These are phyloP conservation scores for Malacoctenus gilli DNA, from an alignment of 2,797 vertebrate genomes.

Conservation along the genomic window DNA sequence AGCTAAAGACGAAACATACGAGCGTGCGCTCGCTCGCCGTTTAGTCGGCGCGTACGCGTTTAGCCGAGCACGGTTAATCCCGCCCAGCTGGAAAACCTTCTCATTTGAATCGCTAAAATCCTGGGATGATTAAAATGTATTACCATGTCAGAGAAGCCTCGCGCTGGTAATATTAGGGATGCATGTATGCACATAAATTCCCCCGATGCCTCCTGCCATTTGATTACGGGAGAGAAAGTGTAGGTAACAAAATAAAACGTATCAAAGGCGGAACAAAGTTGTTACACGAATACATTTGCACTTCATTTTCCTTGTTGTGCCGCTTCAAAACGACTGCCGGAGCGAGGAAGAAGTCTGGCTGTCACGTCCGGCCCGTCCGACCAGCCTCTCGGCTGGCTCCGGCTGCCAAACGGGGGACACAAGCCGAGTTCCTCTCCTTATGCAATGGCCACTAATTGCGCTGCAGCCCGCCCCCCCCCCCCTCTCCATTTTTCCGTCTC, in stretches of 20 bases:
- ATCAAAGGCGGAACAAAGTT: constrained; percentile 31
- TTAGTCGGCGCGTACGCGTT: constrained; percentile 23
- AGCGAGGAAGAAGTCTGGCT: constrained; percentile 38
- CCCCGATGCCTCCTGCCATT: constrained; percentile 5
- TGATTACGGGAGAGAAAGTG: constrained; percentile 33
- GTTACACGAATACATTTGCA: constrained; percentile 51
- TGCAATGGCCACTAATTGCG: no score
- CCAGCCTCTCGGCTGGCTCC: constrained; percentile 49
- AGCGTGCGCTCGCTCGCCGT: constrained; percentile 1
- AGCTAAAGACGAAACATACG: background rate
- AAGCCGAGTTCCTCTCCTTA: constrained; percentile 20
- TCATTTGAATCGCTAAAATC: constrained; percentile 50
- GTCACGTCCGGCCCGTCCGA: constrained; percentile 62
- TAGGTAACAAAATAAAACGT: constrained; percentile 41
- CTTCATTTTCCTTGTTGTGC: constrained; percentile 28
- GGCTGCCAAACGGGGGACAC: constrained; percentile 33
- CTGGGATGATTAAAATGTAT: constrained; percentile 59
- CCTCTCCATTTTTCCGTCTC: no score
- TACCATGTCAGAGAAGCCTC: constrained; percentile 36
- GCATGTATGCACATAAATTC: constrained; percentile 52
- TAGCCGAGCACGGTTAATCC: constrained; percentile 42
- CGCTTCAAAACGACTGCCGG: constrained; percentile 6
- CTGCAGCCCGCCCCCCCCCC: no score
- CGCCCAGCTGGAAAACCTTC: constrained; percentile 37
- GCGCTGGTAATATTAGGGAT: constrained; percentile 40